A percentile compares a stretch with the other conserved stretches of the same genome.
phyloP scores from a whole-genome alignment of 1,140 invertebrate species.

The Drosophila ercepeae region DNA sequence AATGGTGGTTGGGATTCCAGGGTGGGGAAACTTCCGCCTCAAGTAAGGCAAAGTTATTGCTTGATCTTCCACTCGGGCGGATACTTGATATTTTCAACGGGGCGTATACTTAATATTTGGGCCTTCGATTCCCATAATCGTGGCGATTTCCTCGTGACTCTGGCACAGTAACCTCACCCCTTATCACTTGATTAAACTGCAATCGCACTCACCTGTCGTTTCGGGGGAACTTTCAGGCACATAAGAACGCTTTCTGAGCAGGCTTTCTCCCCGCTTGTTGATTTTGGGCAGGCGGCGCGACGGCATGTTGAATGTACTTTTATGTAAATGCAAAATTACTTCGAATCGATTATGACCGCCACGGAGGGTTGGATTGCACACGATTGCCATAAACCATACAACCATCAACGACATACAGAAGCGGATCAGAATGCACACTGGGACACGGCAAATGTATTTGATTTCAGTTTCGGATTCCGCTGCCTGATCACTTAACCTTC shows the following conservation, averaged over 20 bases:
- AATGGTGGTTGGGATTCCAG: not conserved
- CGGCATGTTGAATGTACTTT: constrained; percentile 28
- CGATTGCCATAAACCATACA: constrained; percentile 21
- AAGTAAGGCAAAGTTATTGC: too few relatives aligned
- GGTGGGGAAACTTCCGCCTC: not conserved
- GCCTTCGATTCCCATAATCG: not conserved
- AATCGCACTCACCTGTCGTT: constrained; percentile 57
- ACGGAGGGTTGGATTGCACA: constrained; percentile 37
- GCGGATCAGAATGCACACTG: constrained; percentile 16
- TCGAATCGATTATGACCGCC: constrained; percentile 51
- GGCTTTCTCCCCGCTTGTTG: not conserved
- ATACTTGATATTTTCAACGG: not conserved
- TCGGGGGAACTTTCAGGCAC: constrained; percentile 23
- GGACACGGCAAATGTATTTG: constrained; percentile 21
- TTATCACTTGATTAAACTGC: constrained; percentile 38
- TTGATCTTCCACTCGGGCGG: not conserved
- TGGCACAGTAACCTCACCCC: constrained; percentile 3
- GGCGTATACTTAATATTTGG: constrained; percentile 26
- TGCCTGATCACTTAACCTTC: constrained; percentile 25
- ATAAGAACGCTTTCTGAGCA: not conserved
- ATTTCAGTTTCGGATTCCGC: constrained; percentile 29
- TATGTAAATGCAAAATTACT: constrained; percentile 40
- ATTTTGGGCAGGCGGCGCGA: constrained; percentile 35
- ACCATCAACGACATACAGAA: constrained; percentile 25
- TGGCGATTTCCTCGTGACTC: not conserved